phyloP scores from a whole-genome alignment of 2,113 vertebrate genomes.

The Excalfactoria chinensis region DNA sequence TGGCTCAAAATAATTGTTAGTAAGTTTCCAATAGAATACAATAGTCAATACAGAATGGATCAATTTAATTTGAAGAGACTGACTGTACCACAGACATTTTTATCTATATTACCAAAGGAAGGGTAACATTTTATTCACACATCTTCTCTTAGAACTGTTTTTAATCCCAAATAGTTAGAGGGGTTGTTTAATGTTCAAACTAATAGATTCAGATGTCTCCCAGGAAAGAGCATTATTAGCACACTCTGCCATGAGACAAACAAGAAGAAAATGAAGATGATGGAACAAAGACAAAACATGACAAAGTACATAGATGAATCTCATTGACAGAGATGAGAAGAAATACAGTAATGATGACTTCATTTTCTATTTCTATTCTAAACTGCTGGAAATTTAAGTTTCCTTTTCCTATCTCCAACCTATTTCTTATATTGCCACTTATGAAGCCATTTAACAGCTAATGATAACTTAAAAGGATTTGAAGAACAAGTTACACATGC shows the following conservation, averaged over 20 bases:
- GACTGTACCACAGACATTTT: neutral
- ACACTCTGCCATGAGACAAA: neutral
- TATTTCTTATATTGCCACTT: neutral
- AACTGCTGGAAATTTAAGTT: neutral
- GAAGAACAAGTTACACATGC: neutral
- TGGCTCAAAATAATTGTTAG: neutral
- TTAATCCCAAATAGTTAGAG: conserved; percentile 18
- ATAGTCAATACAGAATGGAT: neutral
- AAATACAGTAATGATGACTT: neutral
- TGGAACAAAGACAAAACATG: neutral
- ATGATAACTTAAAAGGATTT: neutral
- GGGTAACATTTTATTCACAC: neutral
- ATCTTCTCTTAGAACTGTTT: neutral
- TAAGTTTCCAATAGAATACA: neutral
- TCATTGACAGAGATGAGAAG: neutral
- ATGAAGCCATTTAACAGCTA: neutral
- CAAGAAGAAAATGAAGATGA: neutral
- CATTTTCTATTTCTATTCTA: neutral
- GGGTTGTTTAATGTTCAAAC: conserved; percentile 15
- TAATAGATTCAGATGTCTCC: conserved; percentile 4
- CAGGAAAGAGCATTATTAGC: neutral
- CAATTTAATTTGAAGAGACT: neutral
- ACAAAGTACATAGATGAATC: neutral
- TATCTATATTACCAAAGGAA: neutral
- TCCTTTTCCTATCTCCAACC: neutral